A percentile compares a stretch with the other conserved stretches of the same genome.
phyloP scores from a whole-genome alignment of 2,113 vertebrate genomes.

The Nansenia antarctica region DNA sequence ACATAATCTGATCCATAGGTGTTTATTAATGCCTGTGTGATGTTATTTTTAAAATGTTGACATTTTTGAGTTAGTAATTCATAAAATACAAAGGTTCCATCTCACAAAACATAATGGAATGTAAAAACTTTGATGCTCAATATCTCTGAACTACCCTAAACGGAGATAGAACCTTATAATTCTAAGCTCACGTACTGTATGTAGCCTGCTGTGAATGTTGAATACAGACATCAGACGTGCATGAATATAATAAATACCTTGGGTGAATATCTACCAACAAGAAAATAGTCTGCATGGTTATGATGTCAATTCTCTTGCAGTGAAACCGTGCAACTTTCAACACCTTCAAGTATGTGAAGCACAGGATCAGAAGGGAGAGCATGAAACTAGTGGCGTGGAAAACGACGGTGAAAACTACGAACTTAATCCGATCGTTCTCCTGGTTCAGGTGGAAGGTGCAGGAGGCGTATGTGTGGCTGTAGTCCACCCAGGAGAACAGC shows the following conservation, averaged over 20 bases:
- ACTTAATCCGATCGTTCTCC: slow-evolving; percentile 70
- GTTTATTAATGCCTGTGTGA: no score
- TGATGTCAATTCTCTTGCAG: slow-evolving; percentile 81
- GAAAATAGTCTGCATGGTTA: slow-evolving; percentile 85
- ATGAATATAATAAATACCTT: slow-evolving; percentile 63
- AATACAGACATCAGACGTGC: not conserved
- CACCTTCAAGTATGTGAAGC: slow-evolving; percentile 84
- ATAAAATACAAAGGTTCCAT: no score
- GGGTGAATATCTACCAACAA: slow-evolving; percentile 86
- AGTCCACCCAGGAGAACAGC: slow-evolving; percentile 83
- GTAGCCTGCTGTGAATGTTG: not conserved
- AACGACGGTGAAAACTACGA: slow-evolving; percentile 80
- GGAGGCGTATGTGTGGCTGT: slow-evolving; percentile 79
- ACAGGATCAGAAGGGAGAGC: slow-evolving; percentile 80
- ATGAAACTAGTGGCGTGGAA: slow-evolving; percentile 83
- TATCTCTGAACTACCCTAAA: no score
- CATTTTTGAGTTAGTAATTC: no score
- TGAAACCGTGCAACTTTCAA: slow-evolving; percentile 83
- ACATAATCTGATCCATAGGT: no score
- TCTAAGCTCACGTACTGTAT: no score
- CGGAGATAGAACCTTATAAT: no score
- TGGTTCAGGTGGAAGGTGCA: slow-evolving; percentile 78
- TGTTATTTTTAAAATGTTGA: no score
- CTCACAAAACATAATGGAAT: no score
- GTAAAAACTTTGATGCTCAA: no score